Evolutionary conservation across 2,113 vertebrate genomes (phyloP), one percentile per base, ranked within the genome.

Genomic region (Planiliza haematocheilus): DNA sequence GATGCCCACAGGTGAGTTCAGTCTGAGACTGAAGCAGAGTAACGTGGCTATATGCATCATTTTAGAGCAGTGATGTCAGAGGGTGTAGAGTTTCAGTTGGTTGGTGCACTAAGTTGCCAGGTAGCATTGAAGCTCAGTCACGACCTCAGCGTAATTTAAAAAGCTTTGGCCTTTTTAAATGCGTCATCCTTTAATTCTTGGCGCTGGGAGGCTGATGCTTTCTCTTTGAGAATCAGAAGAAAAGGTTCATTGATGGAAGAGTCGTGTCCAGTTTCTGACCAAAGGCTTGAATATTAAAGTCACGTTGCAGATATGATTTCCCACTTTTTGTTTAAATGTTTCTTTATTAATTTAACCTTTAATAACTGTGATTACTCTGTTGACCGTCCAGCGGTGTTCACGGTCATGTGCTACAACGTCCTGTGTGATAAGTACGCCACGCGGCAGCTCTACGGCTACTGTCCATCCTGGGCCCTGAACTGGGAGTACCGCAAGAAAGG

Each of bases 401-500:
- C 96, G 3, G 96, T 99, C 77, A 99, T 99, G 97, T 99, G 97
- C 93, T 99, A 97, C 94, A 99, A 99, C 59, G 98, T 99, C 71
- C 91, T 99, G 86, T 99, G 98, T 66, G 98, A 99, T 91, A 99
- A 99, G 88, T 99, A 99, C 0, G 98, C 98, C 90, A 99, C 97
- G 53, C 94, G 97, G 85, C 98, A 99, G 95, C 96, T 99, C 75
- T 99, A 99, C 1, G 98, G 97, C 88, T 99, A 99, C 93, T 99
- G 98, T 89, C 98, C 98, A 0, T 98, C 98, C 67, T 99, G 98
- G 98, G 98, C 97, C 1, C 95, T 99, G 82, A 98, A 96, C 30
- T 99, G 98, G 98, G 97, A 99, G 93, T 99, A 99, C 78, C 93
- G 98, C 59, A 99, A 99, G 93, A 99, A 99, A 88, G 98, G 98